Evolutionary conservation across 2,797 vertebrate species (phyloP), one percentile per base, ranked within the genome.

Genomic region (Argyrosomus regius): DNA sequence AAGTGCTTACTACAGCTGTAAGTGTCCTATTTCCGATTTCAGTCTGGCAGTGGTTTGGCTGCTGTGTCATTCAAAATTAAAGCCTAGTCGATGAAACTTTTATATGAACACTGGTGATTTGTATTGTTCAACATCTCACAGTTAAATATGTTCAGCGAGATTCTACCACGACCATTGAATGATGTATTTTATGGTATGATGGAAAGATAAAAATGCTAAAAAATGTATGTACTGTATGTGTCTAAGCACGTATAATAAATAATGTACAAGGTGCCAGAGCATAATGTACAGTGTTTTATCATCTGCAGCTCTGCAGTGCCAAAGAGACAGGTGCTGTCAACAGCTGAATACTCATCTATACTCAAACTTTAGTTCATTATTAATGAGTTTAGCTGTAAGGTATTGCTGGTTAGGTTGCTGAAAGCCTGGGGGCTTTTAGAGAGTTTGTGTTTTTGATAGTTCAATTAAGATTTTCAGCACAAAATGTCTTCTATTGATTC

Each of bases 11-110:
- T 72, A 26, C 41, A 75, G 83, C 74, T 67, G 69, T 28, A 79
- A 28, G 75, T 73, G 75, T 91, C 78, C 45, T 66, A 39, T 90
- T 92, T 87, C 86, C 56, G 67, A 6, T 58, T 26, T 56, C 48
- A 26, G 69, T 9, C 65, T 63, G 72, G 5, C 78, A 65, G 48
- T 7, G 45, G 18, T 6, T 64, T 8, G 46, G 61, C 31, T 80
- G 61, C 72, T 78, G 22, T 41, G 71, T 70, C 48, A 61, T 78
- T 81, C 35, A 75, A 57, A 80, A 24, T 41, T 2, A 14, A 78
- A 69, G 28, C 35, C 0, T n/a, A 0, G 3, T 13, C 1, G 10
- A 53, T 24, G 13, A 72, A 66, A 28, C 50, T 10, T 5, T 1
- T 26, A 22, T 12, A 14, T 24, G 10, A 57, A 6, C 39, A 28